Percentiles rank a stretch among this genome's conserved stretches.
phyloP scores from a whole-genome alignment of 2,113 vertebrate species.

The Pluvianellus socialis region DNA sequence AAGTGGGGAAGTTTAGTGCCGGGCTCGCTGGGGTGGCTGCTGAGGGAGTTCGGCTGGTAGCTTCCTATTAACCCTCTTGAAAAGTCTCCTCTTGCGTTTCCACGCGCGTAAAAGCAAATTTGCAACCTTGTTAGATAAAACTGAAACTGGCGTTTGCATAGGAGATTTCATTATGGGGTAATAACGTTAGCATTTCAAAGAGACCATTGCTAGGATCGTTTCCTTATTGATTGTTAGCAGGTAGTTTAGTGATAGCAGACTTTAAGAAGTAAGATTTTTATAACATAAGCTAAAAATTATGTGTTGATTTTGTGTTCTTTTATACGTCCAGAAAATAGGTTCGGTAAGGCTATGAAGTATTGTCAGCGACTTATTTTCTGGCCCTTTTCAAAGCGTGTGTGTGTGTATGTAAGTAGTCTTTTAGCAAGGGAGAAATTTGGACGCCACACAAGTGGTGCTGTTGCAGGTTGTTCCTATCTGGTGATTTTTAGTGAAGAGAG shows the following conservation, averaged over 20 bases:
- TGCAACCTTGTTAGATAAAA: background rate
- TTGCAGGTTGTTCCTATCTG: background rate
- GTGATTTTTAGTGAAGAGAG: background rate
- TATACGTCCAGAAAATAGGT: background rate
- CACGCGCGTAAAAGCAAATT: background rate
- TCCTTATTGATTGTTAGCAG: background rate
- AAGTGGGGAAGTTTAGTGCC: background rate
- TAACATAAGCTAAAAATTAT: background rate
- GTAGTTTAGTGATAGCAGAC: background rate
- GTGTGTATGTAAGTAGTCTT: background rate
- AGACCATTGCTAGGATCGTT: background rate
- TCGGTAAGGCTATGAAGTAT: background rate
- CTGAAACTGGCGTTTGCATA: background rate
- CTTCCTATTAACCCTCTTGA: background rate
- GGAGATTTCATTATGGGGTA: background rate
- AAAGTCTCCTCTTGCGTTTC: background rate
- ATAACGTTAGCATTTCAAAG: background rate
- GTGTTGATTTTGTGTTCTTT: background rate
- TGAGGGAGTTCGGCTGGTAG: background rate
- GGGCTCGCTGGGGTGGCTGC: background rate
- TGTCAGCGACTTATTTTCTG: background rate
- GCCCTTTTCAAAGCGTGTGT: background rate
- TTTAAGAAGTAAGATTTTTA: background rate
- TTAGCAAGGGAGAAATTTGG: background rate
- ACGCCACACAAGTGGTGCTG: background rate